Base-by-base conservation (phyloP, 2,113 vertebrate genomes). In the Geococcyx californianus region DNA sequence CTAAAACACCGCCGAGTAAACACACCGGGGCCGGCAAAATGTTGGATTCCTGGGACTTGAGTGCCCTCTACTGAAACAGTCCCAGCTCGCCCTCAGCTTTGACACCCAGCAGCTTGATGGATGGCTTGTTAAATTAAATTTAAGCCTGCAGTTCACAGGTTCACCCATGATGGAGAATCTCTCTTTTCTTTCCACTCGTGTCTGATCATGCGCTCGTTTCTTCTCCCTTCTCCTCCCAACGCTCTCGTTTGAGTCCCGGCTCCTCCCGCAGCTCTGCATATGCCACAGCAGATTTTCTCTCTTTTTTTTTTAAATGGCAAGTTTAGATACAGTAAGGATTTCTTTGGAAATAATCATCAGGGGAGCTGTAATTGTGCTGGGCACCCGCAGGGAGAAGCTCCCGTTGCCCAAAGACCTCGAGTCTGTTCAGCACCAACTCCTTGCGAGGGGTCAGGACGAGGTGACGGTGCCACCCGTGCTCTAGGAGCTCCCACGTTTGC, bases 31-130 rank as follows among this genome's bases (percentile, higher is more conserved):
- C 95, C 88, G 97, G 98, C 84, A 97, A n/a, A 98, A 97, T 94
- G 98, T n/a, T 97, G 85, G 97, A 98, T 99, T 98, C 94, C 93
- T 98, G 97, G 98, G 98, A 60, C 98, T 97, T 97, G 98, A 98
- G 98, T 98, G 98, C 99, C 99, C 98, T 99, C 99, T 99, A 96
- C 99, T 90, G 99, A 99, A 98, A 98, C 96, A 94, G 96, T 91
- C 97, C 95, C 87, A 81, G 95, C 86, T 84, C 52, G 97, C 97
- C 98, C 98, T 96, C 94, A 44, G 7, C 70, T 47, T 16, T 51
- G 84, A 42, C 93, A 66, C 14, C 72, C 56, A 17, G 47, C 84
- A 8, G 34, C 77, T 36, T 90, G 86, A 90, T 56, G 31, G 89
- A 90, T 7, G 26, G 33, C 1, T 26, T 1, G 59, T 11, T 40